Percentiles rank a stretch among this genome's conserved stretches.
Evolutionary conservation across 2,113 vertebrate genomes (phyloP).

Genomic region (Butastur rufipennis): DNA sequence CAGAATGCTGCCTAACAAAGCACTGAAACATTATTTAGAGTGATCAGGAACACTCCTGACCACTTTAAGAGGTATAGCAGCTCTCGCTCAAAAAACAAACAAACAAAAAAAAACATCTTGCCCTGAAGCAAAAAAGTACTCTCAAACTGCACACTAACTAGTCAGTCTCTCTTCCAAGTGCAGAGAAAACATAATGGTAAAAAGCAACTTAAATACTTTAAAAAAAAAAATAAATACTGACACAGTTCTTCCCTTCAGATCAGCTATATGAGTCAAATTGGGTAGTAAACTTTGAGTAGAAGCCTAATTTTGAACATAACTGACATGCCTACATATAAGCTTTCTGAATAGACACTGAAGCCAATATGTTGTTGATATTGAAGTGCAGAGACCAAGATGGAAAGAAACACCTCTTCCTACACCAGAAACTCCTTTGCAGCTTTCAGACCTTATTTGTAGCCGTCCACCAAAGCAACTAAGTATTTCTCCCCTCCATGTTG

Average conservation of each 20-base stretch:
- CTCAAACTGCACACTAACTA: background rate
- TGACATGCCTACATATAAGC: background rate
- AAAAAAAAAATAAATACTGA: background rate
- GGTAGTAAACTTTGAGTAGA: background rate
- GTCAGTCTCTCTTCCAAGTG: background rate
- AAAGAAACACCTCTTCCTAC: background rate
- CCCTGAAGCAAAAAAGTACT: background rate
- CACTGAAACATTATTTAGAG: background rate
- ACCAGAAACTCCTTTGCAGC: background rate
- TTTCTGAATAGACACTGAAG: background rate
- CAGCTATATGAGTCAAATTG: background rate
- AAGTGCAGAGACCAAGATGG: background rate
- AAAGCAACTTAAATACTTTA: background rate
- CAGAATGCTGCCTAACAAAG: background rate
- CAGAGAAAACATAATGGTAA: background rate
- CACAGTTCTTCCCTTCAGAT: background rate
- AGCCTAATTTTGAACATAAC: background rate
- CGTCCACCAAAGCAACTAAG: background rate
- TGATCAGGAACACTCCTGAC: background rate
- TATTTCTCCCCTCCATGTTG: background rate
- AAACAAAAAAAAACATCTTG: background rate
- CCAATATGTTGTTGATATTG: fast-evolving
- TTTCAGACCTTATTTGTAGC: background rate
- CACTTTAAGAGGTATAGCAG: background rate
- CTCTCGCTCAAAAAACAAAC: background rate